Evolutionary conservation across 2,113 vertebrate genomes (phyloP), one percentile per base, ranked within the genome.

Genomic region (Cygnus atratus): DNA sequence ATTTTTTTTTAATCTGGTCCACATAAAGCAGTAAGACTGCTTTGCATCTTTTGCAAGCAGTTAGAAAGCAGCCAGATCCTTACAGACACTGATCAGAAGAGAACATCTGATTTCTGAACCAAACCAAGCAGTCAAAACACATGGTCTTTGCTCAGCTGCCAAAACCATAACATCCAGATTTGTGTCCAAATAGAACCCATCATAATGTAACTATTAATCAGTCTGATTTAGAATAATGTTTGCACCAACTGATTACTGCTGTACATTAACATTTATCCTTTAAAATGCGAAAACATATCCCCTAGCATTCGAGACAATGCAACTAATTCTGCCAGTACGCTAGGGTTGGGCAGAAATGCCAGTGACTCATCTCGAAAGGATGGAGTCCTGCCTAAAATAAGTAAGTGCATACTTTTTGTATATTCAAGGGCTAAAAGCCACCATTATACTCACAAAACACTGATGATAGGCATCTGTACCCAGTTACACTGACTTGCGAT

Each of bases 131-230:
- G 37, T 76, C 73, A 93, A 87, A 97, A 75, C 86, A 84, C 63
- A 12, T 2, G 31, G 35, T 72, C 62, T 86, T 54, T 86, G 24
- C 79, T 79, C 8, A 6, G 18, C 46, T 95, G 79, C 88, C 95
- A 96, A 85, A 90, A 66, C 10, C 19, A 39, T 13, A 79, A 57
- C 59, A 94, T 83, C 55, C 84, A 83, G 63, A 88, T 89, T 93
- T 91, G 79, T 79, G 78, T 83, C 77, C 87, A 31, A 83, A 87
- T 75, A 73, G 61, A 96, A 87, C 12, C 67, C 78, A 73, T 94
- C 74, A 48, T 48, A 93, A 79, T 2, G 28, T 48, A 94, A 87
- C 79, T 67, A 85, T 96, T 92, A 91, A 96, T 96, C 92, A 96
- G 71, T 2, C 84, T 83, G 87, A 94, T 94, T 96, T 95, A 83